Base-by-base conservation (phyloP, 1,140 invertebrate genomes). In the Drosophila equinoxialis region DNA sequence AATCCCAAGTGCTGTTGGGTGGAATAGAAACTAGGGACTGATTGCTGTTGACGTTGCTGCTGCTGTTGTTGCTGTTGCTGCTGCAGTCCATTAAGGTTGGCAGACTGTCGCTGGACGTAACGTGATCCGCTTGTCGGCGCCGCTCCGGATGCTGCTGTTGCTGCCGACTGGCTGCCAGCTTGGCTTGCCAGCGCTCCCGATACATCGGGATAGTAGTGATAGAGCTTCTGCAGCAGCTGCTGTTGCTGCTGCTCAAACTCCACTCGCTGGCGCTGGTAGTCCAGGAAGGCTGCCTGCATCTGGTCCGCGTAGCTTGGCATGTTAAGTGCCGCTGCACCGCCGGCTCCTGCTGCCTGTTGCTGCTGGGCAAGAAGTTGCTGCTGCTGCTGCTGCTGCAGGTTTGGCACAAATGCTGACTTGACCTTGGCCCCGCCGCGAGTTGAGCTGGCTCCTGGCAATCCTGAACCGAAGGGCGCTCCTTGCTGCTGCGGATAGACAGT, bases 221-320 rank as follows among this genome's bases (percentile, higher is more conserved):
- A 82, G 37, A 90, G 71, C 48, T 80, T 80, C 42, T 85, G 71
- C 5, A 90, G 74, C 65, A 89, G 39, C 17, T 89, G 82, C 6
- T 91, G 74, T 60, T 91, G 90, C 30, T 87, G 85, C 67, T 91
- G 77, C 57, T 90, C 85, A 30, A 90, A 79, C 35, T 77, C 77
- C 33, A 58, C 41, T 26, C 81, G 77, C 70, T 81, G 90, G 6
- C 81, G 85, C 63, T 76, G 76, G 69, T 91, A 91, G 11, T 81
- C 82, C 1, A 74, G 8, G 54, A 87, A 90, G 57, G 90, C 80
- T 33, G 82, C 79, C 3, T 89, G 90, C 81, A 83, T 78, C 41
- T 91, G 90, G 14, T 91, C 87, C 5, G 83, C 77, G 37, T 86
- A 87, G 71, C 58, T 79, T 39, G 82, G 79, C 23, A 84, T 17